Conservation (phyloP, 2,797 vertebrate species). For the Alectoris magna region DNA sequence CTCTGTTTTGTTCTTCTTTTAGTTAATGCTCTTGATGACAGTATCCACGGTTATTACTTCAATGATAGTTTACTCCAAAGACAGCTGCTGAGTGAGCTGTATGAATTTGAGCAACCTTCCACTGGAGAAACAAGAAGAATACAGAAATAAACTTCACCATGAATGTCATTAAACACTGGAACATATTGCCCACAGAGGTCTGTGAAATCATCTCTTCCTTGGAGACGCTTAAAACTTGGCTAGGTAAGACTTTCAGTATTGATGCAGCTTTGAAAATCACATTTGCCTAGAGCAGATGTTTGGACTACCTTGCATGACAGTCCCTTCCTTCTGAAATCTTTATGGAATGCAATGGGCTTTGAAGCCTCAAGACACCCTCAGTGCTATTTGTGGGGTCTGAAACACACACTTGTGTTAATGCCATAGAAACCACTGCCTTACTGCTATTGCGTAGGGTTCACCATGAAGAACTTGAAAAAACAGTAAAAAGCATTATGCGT, state of each 20-base stretch:
- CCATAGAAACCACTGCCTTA: neutral
- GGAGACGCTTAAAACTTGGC: neutral
- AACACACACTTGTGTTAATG: accelerated
- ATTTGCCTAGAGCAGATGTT: neutral
- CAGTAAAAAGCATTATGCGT: accelerated
- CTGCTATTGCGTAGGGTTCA: accelerated
- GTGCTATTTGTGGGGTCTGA: accelerated
- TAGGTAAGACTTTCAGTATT: neutral
- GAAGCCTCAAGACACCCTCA: neutral
- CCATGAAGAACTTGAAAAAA: neutral
- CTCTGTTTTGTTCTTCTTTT: constrained; percentile 16
- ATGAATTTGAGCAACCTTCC: neutral
- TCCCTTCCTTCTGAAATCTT: neutral
- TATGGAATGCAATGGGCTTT: neutral
- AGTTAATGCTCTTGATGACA: constrained; percentile 1
- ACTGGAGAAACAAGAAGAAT: neutral
- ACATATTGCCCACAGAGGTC: neutral
- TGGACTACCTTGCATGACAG: neutral
- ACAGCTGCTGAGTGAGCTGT: neutral
- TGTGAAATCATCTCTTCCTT: neutral
- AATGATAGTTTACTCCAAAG: neutral
- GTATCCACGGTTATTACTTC: neutral
- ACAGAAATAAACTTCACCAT: neutral
- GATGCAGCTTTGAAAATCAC: neutral
- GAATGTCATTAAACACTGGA: neutral